Evolutionary conservation across 2,797 vertebrate genomes (phyloP).

Genomic region (Propithecus perrieri): DNA sequence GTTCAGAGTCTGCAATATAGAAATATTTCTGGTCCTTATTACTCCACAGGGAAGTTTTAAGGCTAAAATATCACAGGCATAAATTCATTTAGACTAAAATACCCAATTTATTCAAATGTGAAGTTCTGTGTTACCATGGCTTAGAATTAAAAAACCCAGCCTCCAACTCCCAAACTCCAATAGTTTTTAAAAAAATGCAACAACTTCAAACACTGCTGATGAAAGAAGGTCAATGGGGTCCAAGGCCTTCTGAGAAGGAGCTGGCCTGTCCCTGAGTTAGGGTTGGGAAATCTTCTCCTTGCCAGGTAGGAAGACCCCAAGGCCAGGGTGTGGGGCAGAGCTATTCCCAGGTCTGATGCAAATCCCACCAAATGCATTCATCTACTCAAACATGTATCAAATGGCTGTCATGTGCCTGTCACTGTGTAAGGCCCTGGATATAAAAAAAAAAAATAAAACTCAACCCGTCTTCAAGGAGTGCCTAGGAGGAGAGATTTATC

Average conservation of each 20-base stretch:
- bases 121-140: background rate
- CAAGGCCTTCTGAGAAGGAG: background rate
- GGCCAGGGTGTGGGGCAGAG: background rate
- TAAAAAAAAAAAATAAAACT: background rate
- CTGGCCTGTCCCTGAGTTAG: background rate
- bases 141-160: background rate
- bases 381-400: background rate
- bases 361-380: background rate
- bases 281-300: background rate
- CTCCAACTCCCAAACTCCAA: rapidly evolving
- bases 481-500: background rate
- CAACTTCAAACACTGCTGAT: background rate
- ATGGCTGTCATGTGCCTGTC: background rate
- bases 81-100: constrained; percentile 43
- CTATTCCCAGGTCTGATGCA: background rate
- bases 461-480: background rate
- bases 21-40: background rate
- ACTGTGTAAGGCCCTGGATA: background rate
- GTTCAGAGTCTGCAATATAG: background rate
- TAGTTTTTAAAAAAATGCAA: background rate
- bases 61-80: constrained; percentile 9
- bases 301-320: background rate
- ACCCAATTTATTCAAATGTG: background rate
- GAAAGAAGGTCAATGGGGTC: background rate
- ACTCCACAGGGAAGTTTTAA: background rate